Conservation (phyloP, 1,140 invertebrate species). For the Drosophila willistoni region DNA sequence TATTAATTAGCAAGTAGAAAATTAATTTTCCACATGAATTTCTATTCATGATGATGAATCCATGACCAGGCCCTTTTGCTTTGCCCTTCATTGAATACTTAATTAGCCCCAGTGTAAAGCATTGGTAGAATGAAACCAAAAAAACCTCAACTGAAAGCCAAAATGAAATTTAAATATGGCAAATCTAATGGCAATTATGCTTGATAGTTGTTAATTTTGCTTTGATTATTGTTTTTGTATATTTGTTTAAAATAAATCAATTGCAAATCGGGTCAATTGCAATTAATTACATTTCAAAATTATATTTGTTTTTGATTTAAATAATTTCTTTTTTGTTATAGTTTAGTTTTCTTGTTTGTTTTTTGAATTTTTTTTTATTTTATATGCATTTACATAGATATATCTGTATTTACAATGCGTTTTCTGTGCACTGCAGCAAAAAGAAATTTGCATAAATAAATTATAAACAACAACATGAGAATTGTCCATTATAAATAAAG, state of each 20-base stretch:
- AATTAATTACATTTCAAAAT: slow-evolving; percentile 74
- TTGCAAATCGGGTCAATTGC: slow-evolving; percentile 64
- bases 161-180: slow-evolving; percentile 38
- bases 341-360: slow-evolving; percentile 1
- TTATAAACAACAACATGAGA: slow-evolving; percentile 74
- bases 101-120: slow-evolving; percentile 8
- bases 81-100: slow-evolving; percentile 22
- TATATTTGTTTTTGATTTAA: slow-evolving; percentile 9
- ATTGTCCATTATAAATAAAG: slow-evolving; percentile 65
- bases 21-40: slow-evolving; percentile 10
- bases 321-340: background rate
- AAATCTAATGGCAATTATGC: slow-evolving; percentile 6
- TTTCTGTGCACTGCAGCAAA: slow-evolving; percentile 28
- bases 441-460: slow-evolving; percentile 74
- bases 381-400: slow-evolving; percentile 22
- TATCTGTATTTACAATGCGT: slow-evolving; percentile 48
- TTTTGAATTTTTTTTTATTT: slow-evolving; percentile 63
- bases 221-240: slow-evolving; percentile 13
- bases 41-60: slow-evolving; percentile 1
- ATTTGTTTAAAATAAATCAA: slow-evolving; percentile 64
- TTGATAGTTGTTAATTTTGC: slow-evolving; percentile 9
- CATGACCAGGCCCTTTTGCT: background rate
- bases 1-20: slow-evolving; percentile 27
- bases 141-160: background rate
- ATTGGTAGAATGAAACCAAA: background rate